A percentile compares a stretch with the other conserved stretches of the same genome.
These are phyloP conservation scores for Euplexia lucipara DNA, from an alignment of 2,888 invertebrate genomes.

Conservation along the genomic window DNA sequence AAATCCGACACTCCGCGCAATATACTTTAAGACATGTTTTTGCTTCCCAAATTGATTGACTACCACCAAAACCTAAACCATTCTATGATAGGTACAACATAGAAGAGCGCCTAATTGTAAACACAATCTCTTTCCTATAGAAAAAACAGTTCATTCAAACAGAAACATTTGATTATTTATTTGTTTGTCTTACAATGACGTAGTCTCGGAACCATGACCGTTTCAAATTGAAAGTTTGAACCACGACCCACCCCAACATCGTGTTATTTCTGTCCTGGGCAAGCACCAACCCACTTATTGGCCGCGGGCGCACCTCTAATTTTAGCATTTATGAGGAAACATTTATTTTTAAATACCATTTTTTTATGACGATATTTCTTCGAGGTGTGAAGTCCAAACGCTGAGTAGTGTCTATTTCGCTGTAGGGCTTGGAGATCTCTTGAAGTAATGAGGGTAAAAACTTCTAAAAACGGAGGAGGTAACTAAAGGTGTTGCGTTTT, in stretches of 20 bases:
- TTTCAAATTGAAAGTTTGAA: constrained; percentile 53
- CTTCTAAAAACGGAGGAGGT: neutral
- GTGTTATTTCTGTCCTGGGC: constrained; percentile 73
- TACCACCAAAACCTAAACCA: too few relatives aligned
- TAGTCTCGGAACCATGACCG: constrained; percentile 49
- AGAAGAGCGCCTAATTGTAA: neutral
- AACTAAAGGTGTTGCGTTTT: neutral
- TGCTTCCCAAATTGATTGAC: neutral
- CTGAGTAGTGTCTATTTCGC: constrained; percentile 33
- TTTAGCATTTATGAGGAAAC: constrained; percentile 57
- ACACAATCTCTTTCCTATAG: neutral
- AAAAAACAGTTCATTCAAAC: neutral
- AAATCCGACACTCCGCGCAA: too few relatives aligned
- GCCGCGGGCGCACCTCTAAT: constrained; percentile 64
- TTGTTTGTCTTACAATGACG: constrained; percentile 51
- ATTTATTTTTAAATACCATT: constrained; percentile 55
- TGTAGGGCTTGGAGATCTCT: constrained; percentile 35
- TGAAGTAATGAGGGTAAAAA: constrained; percentile 49
- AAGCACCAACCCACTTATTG: constrained; percentile 69
- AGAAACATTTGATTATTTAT: constrained; percentile 40
- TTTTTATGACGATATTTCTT: constrained; percentile 45
- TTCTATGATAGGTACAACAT: too few relatives aligned
- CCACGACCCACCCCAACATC: constrained; percentile 75
- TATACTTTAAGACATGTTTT: too few relatives aligned
- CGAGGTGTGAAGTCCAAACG: constrained; percentile 46